These are phyloP conservation scores for Heliconius hortense DNA, from an alignment of 2,888 invertebrate genomes.

Conservation along the genomic window DNA sequence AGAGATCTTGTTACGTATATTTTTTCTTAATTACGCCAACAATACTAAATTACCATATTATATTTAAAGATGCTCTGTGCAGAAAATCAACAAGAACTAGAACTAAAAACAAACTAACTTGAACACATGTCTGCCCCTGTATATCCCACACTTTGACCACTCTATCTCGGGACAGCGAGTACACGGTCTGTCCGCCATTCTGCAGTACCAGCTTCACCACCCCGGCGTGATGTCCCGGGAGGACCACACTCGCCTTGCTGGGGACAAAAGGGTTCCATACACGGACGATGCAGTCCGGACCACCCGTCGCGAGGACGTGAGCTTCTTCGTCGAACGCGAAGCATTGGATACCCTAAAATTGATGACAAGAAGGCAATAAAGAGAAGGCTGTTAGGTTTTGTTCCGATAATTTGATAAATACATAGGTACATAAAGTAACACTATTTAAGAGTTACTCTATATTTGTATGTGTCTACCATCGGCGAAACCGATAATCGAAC, in stretches of 20 bases:
- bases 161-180: slow-evolving; percentile 87
- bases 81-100: not conserved
- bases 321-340: slow-evolving; percentile 83
- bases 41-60: too few relatives aligned
- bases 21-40: too few relatives aligned
- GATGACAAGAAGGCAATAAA: not conserved
- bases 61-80: too few relatives aligned
- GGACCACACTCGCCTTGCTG: slow-evolving; percentile 82
- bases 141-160: slow-evolving; percentile 90
- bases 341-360: slow-evolving; percentile 82
- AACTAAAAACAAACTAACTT: slow-evolving; percentile 65
- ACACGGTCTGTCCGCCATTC: slow-evolving; percentile 84
- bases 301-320: slow-evolving; percentile 85
- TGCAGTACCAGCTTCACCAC: slow-evolving; percentile 86
- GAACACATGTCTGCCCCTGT: slow-evolving; percentile 84
- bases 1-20: too few relatives aligned
- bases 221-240: slow-evolving; percentile 86
- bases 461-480: not conserved
- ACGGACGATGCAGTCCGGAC: slow-evolving; percentile 88
- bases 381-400: not conserved
- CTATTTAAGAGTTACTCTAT: too few relatives aligned
- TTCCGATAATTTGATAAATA: too few relatives aligned
- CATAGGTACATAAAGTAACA: too few relatives aligned
- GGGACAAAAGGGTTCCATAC: slow-evolving; percentile 92
- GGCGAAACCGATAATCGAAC: not conserved